Evolutionary conservation across 2,797 vertebrate species (phyloP).

Genomic region (Diplodus sargus): DNA sequence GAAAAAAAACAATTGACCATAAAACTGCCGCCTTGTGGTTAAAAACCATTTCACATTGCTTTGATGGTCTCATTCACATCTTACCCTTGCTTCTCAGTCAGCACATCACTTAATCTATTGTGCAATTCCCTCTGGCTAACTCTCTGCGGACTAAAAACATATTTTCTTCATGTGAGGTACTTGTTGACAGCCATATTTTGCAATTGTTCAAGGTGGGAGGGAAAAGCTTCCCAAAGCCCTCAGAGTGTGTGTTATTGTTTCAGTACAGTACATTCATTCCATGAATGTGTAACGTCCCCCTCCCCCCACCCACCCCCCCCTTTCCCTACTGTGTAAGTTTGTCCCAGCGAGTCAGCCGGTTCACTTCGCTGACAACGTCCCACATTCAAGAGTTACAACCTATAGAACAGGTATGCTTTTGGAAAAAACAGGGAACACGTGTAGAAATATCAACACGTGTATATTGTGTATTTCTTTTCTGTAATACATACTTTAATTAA

Average conservation of each 20-base stretch:
- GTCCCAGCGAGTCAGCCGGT: conserved; percentile 61
- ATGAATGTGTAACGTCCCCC: conserved; percentile 61
- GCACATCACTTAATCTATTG: conserved; percentile 60
- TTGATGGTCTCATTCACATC: conserved; percentile 48
- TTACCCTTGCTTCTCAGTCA: conserved; percentile 44
- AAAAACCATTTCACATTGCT: conserved; percentile 16
- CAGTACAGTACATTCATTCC: conserved; percentile 67
- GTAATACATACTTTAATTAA: not conserved
- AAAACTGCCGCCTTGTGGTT: conserved; percentile 1
- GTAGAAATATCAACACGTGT: not conserved
- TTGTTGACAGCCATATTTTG: conserved; percentile 75
- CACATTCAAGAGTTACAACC: conserved; percentile 41
- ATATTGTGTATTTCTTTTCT: not conserved
- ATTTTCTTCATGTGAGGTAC: conserved; percentile 74
- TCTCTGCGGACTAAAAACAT: conserved; percentile 59
- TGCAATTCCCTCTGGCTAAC: conserved; percentile 64
- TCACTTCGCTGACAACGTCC: conserved; percentile 60
- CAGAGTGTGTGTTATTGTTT: conserved; percentile 69
- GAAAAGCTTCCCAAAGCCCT: conserved; percentile 56
- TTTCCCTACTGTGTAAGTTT: conserved; percentile 62
- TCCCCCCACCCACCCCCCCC: conserved; percentile 36
- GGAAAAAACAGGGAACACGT: conserved; percentile 1
- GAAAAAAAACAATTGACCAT: too few species aligned
- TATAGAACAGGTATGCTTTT: conserved; percentile 42
- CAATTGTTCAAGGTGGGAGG: conserved; percentile 72